Base-by-base conservation (phyloP, 2,888 invertebrate species). In the Ochropleura plecta region DNA sequence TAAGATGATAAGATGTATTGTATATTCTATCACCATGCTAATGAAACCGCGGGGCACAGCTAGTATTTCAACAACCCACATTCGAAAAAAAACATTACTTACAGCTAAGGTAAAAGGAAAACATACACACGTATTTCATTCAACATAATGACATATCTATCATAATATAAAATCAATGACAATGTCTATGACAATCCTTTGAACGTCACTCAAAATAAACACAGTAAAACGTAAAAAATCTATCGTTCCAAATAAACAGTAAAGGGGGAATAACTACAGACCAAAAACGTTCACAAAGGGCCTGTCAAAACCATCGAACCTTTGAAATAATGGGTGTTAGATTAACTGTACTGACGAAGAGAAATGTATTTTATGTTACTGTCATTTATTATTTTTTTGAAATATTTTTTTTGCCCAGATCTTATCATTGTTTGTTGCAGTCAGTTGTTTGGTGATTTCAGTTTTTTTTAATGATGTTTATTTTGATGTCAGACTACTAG, bases 231-330 rank as follows among this genome's bases (percentile, higher is more conserved):
- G 72, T 76, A 65, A 73, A 86, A 82, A 67, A 76, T 68, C 67
- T 73, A 72, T 84, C 85, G 65, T 77, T 81, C 66, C 40, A 59
- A 74, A 74, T 70, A 77, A 67, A 78, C 77, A 74, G 63, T 76
- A 62, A 81, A 77, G 79, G 78, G 79, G 76, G 69, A 65, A 81
- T 76, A 82, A 87, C 88, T 86, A 87, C 74, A 84, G 76, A 40
- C 80, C 80, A 72, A 69, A 79, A 84, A 66, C 48, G 68, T 79
- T 85, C 64, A 86, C 85, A 87, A 87, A 87, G 78, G 80, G 64
- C 79, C 83, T 85, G 87, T 87, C 87, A 86, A 78, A 85, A 83
- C 73, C 87, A 87, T 87, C 86, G 86, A 87, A 86, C 86, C 88
- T 87, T 87, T 87, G 86, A 86, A 86, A 86, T 87, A 87, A 87